Percentiles rank a stretch among this genome's conserved stretches.
Evolutionary conservation across 2,888 invertebrate genomes (phyloP).

Genomic region (Podotricha telesiphe): DNA sequence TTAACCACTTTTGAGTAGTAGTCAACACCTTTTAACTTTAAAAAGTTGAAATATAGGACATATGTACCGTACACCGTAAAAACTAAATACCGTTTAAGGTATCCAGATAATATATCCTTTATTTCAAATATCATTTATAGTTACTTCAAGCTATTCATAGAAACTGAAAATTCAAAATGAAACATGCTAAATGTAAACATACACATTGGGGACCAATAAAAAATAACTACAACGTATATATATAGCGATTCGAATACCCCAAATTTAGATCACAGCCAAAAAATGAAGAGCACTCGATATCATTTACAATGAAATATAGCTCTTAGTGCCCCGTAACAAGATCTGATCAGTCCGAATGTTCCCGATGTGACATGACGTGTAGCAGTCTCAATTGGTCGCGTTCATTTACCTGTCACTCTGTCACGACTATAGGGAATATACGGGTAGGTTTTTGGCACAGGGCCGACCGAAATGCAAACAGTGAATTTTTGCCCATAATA

Average conservation of each 20-base stretch:
- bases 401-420: constrained; percentile 53
- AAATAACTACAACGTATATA: constrained; percentile 6
- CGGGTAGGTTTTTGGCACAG: constrained; percentile 27
- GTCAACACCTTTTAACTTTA: too few relatives aligned
- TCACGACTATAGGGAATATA: constrained; percentile 46
- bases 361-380: constrained; percentile 49
- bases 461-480: constrained; percentile 4
- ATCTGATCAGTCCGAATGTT: constrained; percentile 30
- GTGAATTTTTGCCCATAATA: constrained; percentile 5
- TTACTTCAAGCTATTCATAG: neutral
- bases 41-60: too few relatives aligned
- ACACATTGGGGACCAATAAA: neutral
- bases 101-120: too few relatives aligned
- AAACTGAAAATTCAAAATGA: neutral
- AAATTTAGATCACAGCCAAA: constrained; percentile 28
- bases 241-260: constrained; percentile 16
- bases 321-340: constrained; percentile 29
- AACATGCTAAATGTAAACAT: neutral
- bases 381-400: constrained; percentile 51
- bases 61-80: too few relatives aligned
- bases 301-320: constrained; percentile 25
- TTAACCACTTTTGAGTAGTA: too few relatives aligned
- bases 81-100: too few relatives aligned
- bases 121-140: neutral
- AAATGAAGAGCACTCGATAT: constrained; percentile 22